These are phyloP conservation scores for Eurytoma californica DNA, from an alignment of 2,888 invertebrate species.

Conservation along the genomic window DNA sequence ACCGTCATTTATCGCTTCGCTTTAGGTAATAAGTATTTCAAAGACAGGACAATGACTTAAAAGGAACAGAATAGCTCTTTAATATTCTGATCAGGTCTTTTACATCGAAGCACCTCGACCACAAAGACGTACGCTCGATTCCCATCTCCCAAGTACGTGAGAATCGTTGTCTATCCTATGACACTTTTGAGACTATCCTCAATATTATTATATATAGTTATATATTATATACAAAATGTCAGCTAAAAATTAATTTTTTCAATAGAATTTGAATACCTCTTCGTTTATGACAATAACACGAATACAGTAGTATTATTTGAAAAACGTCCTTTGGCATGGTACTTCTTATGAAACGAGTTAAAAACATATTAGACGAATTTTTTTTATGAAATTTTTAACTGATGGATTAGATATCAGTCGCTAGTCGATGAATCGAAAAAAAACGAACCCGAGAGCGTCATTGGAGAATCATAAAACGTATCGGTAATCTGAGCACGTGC, in stretches of 20 bases:
- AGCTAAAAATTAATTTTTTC: too few relatives aligned
- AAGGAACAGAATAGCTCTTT: constrained; percentile 53
- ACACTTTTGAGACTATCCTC: too few relatives aligned
- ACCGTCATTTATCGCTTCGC: constrained; percentile 23
- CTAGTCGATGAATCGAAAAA: constrained; percentile 11
- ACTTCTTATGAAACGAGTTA: too few relatives aligned
- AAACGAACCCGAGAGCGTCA: constrained; percentile 44
- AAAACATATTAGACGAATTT: too few relatives aligned
- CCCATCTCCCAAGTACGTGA: constrained; percentile 48
- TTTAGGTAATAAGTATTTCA: constrained; percentile 29
- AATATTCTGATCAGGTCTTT: constrained; percentile 54
- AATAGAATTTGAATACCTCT: too few relatives aligned
- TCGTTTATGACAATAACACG: too few relatives aligned
- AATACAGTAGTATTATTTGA: too few relatives aligned
- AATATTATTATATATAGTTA: too few relatives aligned
- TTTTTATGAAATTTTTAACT: too few relatives aligned
- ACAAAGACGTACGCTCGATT: constrained; percentile 54
- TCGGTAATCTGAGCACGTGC: constrained; percentile 68
- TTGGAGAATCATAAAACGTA: constrained; percentile 64
- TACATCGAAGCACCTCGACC: constrained; percentile 56
- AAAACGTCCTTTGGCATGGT: too few relatives aligned
- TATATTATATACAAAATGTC: too few relatives aligned
- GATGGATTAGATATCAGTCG: neutral
- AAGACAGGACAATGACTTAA: constrained; percentile 50
- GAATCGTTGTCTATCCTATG: too few relatives aligned